Base-by-base conservation (phyloP, 2,797 vertebrate species). In the Aulostomus chinensis region DNA sequence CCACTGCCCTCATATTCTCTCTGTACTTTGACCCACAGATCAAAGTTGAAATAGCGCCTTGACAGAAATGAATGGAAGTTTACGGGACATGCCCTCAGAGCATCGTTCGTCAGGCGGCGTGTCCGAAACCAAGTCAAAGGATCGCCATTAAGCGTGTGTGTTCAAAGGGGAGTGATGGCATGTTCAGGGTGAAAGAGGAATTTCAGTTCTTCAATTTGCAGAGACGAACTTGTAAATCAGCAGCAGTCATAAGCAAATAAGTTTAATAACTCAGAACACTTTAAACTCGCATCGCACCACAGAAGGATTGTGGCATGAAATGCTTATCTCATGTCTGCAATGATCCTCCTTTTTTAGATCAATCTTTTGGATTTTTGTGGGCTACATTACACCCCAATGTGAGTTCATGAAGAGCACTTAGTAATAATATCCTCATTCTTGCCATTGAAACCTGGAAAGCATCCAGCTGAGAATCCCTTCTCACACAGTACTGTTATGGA, bases 131-230 rank as follows among this genome's bases (percentile, higher is more conserved):
- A 82, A 81, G 76, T 77, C 42, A 69, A 77, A 59, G 60, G 61
- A 56, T 72, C 39, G 14, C 21, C 38, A 12, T 36, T 11, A 29
- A 38, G 46, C 7, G 1, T 4, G 29, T 36, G 32, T 22, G 29
- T 42, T 48, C 34, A 28, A 4, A 26, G 38, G 35, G 51, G 45
- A 49, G 58, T 59, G 53, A 42, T 47, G 51, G 37, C 49, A 53
- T 72, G 73, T 81, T 25, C 74, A 76, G 73, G 58, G 45, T 84
- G 71, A 86, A 84, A 57, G 47, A 80, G 48, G 45, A 71, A 52
- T 60, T 56, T 65, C 59, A 51, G 6, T 36, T 7, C 10, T 38
- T 54, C 43, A 45, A 39, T 56, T 37, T 49, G 35, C 39, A 13
- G 6, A 55, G 21, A 25, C 43, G 24, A 75, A 58, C 32, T 45